Evolutionary conservation across 2,113 vertebrate species (phyloP).

Genomic region (Hirundichthys speculiger): DNA sequence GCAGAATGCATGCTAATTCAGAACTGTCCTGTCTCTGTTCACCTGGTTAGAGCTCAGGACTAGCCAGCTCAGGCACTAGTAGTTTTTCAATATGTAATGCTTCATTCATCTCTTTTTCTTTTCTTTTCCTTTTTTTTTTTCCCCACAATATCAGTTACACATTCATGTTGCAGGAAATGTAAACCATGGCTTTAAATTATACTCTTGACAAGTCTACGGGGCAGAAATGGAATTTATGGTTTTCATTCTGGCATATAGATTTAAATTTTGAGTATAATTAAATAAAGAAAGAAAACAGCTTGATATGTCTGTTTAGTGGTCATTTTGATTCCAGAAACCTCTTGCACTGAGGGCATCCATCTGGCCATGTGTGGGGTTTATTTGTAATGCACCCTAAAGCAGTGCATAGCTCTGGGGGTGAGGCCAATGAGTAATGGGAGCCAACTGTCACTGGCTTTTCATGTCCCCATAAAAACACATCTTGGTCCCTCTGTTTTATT

Average conservation of each 20-base stretch:
- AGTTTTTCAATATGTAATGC: neutral
- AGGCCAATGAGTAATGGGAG: conserved; percentile 40
- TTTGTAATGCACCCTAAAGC: conserved; percentile 51
- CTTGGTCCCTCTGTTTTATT: too few species aligned
- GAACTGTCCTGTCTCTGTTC: conserved; percentile 9
- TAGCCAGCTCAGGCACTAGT: neutral
- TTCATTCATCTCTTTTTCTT: neutral
- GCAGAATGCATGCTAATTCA: conserved; percentile 53
- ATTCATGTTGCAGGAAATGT: neutral
- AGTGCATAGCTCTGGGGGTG: conserved; percentile 24
- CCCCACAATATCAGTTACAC: neutral
- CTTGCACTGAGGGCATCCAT: conserved; percentile 8
- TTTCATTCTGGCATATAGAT: neutral
- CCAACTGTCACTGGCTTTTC: conserved; percentile 59
- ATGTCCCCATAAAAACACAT: conserved; percentile 48
- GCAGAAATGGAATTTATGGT: neutral
- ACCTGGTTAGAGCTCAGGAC: neutral
- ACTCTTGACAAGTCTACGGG: neutral
- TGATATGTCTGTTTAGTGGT: neutral
- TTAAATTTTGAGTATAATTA: neutral
- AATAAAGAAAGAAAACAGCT: neutral
- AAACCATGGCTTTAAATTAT: neutral
- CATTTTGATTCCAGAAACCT: conserved; percentile 26
- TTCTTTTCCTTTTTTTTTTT: neutral
- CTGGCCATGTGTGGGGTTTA: conserved; percentile 27